phyloP scores from a whole-genome alignment of 1,140 invertebrate species.

The Macrobrachium rosenbergii region DNA sequence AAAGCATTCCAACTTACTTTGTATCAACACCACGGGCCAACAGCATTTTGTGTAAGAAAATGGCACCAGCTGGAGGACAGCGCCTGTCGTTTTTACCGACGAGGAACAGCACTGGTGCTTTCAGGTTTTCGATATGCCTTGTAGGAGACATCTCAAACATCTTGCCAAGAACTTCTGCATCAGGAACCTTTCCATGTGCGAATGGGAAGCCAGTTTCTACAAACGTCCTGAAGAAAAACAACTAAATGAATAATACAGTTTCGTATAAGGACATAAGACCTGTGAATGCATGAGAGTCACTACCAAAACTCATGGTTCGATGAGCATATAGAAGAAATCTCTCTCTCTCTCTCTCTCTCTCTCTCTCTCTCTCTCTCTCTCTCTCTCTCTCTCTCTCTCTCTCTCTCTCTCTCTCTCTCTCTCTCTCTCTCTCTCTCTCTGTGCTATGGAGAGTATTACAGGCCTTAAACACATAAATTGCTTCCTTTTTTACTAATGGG shows the following conservation, averaged over 20 bases:
- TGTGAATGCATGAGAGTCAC: too few species aligned
- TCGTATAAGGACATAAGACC: not conserved
- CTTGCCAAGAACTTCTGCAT: slow-evolving; percentile 14
- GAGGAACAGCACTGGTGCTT: slow-evolving; percentile 33
- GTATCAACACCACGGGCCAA: slow-evolving; percentile 44
- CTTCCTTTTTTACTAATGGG: too few species aligned
- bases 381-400: too few species aligned
- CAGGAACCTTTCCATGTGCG: slow-evolving; percentile 22
- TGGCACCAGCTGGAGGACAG: slow-evolving; percentile 14
- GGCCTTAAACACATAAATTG: too few species aligned
- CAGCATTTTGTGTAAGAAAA: slow-evolving; percentile 41
- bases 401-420: too few species aligned
- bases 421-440: too few species aligned
- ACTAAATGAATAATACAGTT: not conserved
- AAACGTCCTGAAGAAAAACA: slow-evolving; percentile 7
- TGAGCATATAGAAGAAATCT: too few species aligned
- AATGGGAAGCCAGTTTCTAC: slow-evolving; percentile 31
- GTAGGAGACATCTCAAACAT: slow-evolving; percentile 44
- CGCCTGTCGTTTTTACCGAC: slow-evolving; percentile 37
- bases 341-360: too few species aligned
- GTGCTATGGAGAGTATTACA: too few species aligned
- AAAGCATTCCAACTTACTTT: slow-evolving; percentile 16
- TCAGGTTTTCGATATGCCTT: slow-evolving; percentile 28
- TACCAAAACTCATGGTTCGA: too few species aligned
- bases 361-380: too few species aligned